Base-by-base conservation (phyloP, 1,140 invertebrate species). In the Sinella curviseta region DNA sequence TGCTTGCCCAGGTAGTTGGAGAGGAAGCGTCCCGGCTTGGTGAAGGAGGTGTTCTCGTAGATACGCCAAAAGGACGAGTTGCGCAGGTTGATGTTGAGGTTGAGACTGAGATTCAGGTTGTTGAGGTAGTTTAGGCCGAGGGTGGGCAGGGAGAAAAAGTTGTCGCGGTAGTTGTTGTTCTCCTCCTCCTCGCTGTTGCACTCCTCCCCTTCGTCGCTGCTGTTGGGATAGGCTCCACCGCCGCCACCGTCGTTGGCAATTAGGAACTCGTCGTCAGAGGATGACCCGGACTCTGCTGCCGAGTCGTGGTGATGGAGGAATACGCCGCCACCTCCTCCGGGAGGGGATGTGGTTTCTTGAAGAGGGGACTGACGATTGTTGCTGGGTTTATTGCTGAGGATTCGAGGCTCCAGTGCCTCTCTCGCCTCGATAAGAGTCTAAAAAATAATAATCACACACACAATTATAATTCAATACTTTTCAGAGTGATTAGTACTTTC, bases 1-100 rank as follows among this genome's bases (percentile, higher is more conserved):
- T 55, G 33, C 36, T 76, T 57, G n/a, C 36, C 57, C 28, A 55
- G 54, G 54, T 77, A 34, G 48, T 55, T 55, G 2, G 76, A 2
- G 4, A 60, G 57, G 54, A 60, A 57, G n/a, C n/a, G n/a, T 12
- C 48, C 30, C 1, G 31, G 31, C 12, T 60, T 77, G 8, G 39
- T 35, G 17, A 57, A 34, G 33, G 30, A 26, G 75, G 76, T 67
- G 35, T 82, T 81, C 60, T 83, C 82, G 26, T 83, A 83, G 16
- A 83, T 80, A 65, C 77, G 80, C 82, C 82, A 83, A 12, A 83
- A 26, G 12, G 80, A 74, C 0, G 82, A 80, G 28, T 82, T 80
- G 17, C 77, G 67, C 14, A 83, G 31, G 57, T 81, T 81, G 3
- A 78, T 35, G 26, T 76, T 74, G 20, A 75, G 28, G 31, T 79